A percentile compares a stretch with the other conserved stretches of the same genome.
Conservation (phyloP, 2,888 invertebrate genomes). For the Corbicula japonica region DNA sequence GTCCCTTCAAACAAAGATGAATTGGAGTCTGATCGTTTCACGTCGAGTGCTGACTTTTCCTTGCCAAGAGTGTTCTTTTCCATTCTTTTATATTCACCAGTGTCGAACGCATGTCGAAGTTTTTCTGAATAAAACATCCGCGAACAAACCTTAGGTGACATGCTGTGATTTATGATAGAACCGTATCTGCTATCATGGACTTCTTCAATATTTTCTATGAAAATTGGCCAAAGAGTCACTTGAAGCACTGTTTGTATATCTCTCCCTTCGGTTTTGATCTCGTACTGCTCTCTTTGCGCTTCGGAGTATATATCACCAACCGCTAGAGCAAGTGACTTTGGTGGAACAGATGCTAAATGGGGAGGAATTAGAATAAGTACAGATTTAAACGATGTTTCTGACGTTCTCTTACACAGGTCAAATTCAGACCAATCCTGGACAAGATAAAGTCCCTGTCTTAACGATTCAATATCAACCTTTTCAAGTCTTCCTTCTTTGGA, state of each 20-base stretch:
- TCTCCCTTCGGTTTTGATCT: neutral
- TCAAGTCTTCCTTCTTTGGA: slow-evolving; percentile 9
- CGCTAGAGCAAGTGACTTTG: slow-evolving; percentile 16
- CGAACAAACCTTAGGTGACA: slow-evolving; percentile 32
- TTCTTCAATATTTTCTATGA: slow-evolving; percentile 5
- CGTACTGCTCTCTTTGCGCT: neutral
- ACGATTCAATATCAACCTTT: slow-evolving; percentile 18
- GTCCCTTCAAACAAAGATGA: too few species aligned
- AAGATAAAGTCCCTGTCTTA: slow-evolving; percentile 22
- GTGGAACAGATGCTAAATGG: slow-evolving; percentile 8
- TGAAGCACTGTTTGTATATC: slow-evolving; percentile 12
- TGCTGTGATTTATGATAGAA: slow-evolving; percentile 20
- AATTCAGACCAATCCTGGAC: slow-evolving; percentile 3
- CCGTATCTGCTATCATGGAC: slow-evolving; percentile 20
- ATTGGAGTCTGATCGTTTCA: too few species aligned
- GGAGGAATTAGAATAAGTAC: slow-evolving; percentile 20
- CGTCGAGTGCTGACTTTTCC: too few species aligned
- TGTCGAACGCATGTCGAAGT: slow-evolving; percentile 26
- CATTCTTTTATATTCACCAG: too few species aligned
- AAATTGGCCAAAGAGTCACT: neutral
- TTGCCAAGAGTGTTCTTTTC: too few species aligned
- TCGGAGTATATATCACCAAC: slow-evolving; percentile 22
- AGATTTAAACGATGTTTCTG: neutral
- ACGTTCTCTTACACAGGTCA: too few species aligned
- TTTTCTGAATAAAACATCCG: slow-evolving; percentile 29